These are phyloP conservation scores for Caenorhabditis sinica DNA, from an alignment of 2,888 invertebrate genomes.

Conservation along the genomic window DNA sequence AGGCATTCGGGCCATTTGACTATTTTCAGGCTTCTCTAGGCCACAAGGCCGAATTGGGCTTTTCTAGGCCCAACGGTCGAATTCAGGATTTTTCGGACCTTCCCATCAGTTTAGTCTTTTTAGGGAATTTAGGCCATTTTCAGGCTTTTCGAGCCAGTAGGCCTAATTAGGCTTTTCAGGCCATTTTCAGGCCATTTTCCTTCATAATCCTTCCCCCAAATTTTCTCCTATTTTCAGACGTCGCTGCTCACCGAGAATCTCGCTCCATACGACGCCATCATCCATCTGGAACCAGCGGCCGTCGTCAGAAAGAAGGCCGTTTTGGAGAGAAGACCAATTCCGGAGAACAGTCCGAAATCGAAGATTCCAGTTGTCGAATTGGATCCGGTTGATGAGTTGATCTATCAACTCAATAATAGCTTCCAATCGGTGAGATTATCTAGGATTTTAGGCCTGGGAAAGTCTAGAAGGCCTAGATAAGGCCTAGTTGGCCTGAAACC, in stretches of 20 bases:
- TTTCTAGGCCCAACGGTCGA: no score
- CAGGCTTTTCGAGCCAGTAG: no score
- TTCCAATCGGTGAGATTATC: slow-evolving; percentile 83
- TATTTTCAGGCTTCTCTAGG: no score
- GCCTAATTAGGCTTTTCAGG: neutral
- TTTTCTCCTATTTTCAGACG: slow-evolving; percentile 34
- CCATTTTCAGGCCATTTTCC: neutral
- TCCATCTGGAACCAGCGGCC: slow-evolving; percentile 52
- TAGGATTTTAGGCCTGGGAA: neutral
- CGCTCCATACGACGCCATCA: slow-evolving; percentile 61
- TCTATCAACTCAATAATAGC: slow-evolving; percentile 87
- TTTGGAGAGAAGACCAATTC: slow-evolving; percentile 41
- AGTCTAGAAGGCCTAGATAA: neutral
- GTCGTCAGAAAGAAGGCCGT: slow-evolving; percentile 51
- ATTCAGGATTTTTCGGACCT: no score
- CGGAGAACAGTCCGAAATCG: slow-evolving; percentile 3
- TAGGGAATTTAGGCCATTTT: no score
- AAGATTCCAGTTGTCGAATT: slow-evolving; percentile 89
- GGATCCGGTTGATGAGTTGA: slow-evolving; percentile 89
- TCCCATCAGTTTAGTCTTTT: no score
- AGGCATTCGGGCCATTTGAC: no score
- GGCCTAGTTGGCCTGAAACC: neutral
- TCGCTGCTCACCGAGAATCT: slow-evolving; percentile 53
- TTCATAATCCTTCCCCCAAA: no score
- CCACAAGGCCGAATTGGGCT: no score